phyloP scores from a whole-genome alignment of 1,140 invertebrate species.

The Helicoverpa zea region DNA sequence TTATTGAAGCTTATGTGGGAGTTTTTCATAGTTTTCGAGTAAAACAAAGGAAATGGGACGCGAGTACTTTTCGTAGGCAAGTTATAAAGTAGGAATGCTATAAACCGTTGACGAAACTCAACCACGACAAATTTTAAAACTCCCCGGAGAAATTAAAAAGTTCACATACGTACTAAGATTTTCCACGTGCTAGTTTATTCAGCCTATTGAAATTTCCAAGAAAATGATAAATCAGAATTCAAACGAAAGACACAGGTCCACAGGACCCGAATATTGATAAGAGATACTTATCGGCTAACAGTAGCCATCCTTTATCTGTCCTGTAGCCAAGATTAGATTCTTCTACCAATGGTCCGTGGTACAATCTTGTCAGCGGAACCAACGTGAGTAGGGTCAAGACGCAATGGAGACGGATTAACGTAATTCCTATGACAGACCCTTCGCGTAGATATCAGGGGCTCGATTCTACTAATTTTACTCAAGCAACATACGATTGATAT shows the following conservation, averaged over 20 bases:
- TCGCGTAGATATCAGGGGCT: not conserved
- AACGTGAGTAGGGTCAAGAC: constrained; percentile 13
- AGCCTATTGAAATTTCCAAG: too few species aligned
- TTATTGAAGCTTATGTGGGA: not conserved
- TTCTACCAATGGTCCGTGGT: not conserved
- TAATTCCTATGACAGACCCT: constrained; percentile 1
- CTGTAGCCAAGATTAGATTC: not conserved
- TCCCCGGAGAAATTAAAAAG: not conserved
- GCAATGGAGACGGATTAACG: constrained; percentile 14
- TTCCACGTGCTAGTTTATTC: too few species aligned
- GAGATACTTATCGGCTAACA: not conserved
- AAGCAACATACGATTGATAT: too few species aligned
- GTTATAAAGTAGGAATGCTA: not conserved
- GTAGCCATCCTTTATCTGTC: not conserved
- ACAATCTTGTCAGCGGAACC: constrained; percentile 9
- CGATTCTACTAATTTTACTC: not conserved
- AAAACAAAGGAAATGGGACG: not conserved
- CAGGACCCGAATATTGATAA: too few species aligned
- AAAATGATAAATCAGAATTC: not conserved
- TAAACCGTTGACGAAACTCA: not conserved
- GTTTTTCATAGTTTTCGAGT: too few species aligned
- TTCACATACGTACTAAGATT: too few species aligned
- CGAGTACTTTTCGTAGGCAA: not conserved
- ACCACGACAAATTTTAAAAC: not conserved
- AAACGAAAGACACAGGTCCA: not conserved